Base-by-base conservation (phyloP, 1,140 invertebrate genomes). In the Teleopsis dalmanni region DNA sequence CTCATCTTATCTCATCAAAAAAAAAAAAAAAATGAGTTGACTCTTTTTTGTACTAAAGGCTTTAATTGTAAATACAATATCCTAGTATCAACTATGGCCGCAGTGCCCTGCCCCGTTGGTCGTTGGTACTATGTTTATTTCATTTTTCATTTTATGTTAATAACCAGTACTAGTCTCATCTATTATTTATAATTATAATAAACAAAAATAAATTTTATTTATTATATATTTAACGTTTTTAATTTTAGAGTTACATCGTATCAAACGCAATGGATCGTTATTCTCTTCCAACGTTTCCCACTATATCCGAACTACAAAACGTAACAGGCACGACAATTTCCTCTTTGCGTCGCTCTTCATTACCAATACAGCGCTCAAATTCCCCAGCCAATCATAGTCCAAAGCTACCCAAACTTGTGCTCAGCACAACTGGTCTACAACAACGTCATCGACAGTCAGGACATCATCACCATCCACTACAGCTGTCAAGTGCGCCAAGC, bases 341-440 rank as follows among this genome's bases (percentile, higher is more conserved):
- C 9, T 75, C 83, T 26, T 77, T 85, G 55, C 74, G 86, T 50
- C 75, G 84, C 48, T 78, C 84, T 7, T 87, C 85, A 0, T 60
- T 87, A 47, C 84, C 83, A 3, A 75, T 86, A 1, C 85, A 87
- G 62, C 74, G 84, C 51, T 85, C 85, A 2, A 83, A 86, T 64
- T 87, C 85, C 4, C 83, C 81, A 31, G 80, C 78, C 54, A 74
- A 76, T 52, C 80, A 83, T 51, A 81, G 79, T 55, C 81, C 81
- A 3, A 81, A 82, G 57, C 58, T 80, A 41, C 75, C 75, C 16
- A 74, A 77, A 34, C 63, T 77, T 37, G 59, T 74, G 16, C 72
- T 74, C 13, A 76, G 76, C 38, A 74, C 75, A 64, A 68, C 55
- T 57, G 19, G 42, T 31, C 11, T 55, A 50, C 27, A 47, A 54